These are phyloP conservation scores for Halictus ligatus DNA, from an alignment of 2,888 invertebrate species.

Conservation along the genomic window DNA sequence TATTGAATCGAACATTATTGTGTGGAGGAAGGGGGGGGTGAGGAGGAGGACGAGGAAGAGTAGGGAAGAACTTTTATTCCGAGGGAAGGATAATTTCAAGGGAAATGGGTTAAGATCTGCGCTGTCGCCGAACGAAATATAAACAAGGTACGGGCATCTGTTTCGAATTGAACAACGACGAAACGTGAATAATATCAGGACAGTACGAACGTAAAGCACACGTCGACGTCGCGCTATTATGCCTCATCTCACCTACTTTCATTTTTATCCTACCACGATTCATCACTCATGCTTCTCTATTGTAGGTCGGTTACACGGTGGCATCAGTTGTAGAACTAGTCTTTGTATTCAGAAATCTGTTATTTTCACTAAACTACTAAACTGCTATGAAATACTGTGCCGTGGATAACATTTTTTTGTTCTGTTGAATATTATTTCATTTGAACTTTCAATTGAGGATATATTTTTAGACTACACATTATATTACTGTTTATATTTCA, in stretches of 20 bases:
- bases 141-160: constrained; percentile 4
- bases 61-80: constrained; percentile 25
- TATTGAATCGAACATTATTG: constrained; percentile 18
- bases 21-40: not conserved
- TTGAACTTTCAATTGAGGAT: too few species aligned
- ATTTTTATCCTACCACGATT: constrained; percentile 48
- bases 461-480: too few species aligned
- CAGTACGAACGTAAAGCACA: not conserved
- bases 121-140: not conserved
- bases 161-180: constrained; percentile 15
- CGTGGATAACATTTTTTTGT: not conserved
- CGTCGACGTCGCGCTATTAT: constrained; percentile 6
- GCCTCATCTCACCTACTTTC: constrained; percentile 41
- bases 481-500: too few species aligned
- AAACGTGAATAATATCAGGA: constrained; percentile 18
- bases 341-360: constrained; percentile 1
- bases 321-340: not conserved
- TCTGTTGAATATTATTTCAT: too few species aligned
- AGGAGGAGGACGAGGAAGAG: not conserved
- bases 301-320: constrained; percentile 7
- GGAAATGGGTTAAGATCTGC: constrained; percentile 33
- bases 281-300: constrained; percentile 37
- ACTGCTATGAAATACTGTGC: not conserved
- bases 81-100: constrained; percentile 19
- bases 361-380: not conserved